These are phyloP conservation scores for Lasius fuliginosus DNA, from an alignment of 2,888 invertebrate genomes.

Conservation along the genomic window DNA sequence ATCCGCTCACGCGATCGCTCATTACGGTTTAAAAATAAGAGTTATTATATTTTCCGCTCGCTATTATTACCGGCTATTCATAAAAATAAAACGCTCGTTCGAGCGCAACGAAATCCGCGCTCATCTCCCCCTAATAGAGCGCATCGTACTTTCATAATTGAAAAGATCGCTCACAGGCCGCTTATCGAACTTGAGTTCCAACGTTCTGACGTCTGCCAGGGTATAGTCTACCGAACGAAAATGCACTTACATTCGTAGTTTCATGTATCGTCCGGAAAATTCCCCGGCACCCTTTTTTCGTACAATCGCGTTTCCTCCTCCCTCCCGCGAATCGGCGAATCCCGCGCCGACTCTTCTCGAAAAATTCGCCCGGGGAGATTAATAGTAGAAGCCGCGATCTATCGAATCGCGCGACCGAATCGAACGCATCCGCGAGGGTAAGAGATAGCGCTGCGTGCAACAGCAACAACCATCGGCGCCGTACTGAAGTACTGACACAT, in stretches of 20 bases:
- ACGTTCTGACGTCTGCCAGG: constrained; percentile 27
- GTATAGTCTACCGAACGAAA: constrained; percentile 15
- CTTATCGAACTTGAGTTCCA: constrained; percentile 37
- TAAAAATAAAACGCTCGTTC: constrained; percentile 5
- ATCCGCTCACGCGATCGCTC: not conserved
- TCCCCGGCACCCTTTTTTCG: constrained; percentile 13
- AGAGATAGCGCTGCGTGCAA: constrained; percentile 57
- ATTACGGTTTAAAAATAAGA: constrained; percentile 1
- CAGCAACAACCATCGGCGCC: constrained; percentile 72
- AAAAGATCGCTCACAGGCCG: constrained; percentile 14
- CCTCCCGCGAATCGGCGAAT: not conserved
- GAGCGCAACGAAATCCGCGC: constrained; percentile 9
- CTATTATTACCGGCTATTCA: not conserved
- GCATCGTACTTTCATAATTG: constrained; percentile 35
- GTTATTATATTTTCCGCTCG: not conserved
- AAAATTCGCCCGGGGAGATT: not conserved
- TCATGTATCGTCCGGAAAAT: constrained; percentile 63
- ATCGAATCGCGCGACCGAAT: not conserved
- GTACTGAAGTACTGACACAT: constrained; percentile 78
- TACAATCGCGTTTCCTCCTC: not conserved
- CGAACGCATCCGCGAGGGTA: not conserved
- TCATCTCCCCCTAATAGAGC: constrained; percentile 28
- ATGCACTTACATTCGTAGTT: constrained; percentile 67
- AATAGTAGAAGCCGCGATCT: constrained; percentile 14
- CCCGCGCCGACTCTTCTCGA: not conserved